phyloP scores from a whole-genome alignment of 2,888 invertebrate genomes.

The Exephanes ischioxanthus region DNA sequence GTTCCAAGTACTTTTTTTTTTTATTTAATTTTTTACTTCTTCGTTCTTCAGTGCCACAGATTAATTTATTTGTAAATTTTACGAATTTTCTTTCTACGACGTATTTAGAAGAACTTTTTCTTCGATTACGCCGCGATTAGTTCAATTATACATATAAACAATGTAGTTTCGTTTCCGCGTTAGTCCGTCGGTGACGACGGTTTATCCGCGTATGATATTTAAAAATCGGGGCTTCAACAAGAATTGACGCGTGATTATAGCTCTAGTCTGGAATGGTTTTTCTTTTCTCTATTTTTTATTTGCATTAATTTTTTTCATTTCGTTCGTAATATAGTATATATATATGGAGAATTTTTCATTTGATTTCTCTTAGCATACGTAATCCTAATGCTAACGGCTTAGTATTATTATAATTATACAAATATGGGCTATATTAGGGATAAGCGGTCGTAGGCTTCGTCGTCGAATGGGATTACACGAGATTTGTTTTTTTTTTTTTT shows the following conservation, averaged over 20 bases:
- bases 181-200: constrained; percentile 31
- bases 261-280: constrained; percentile 78
- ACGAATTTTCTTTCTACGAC: constrained; percentile 39
- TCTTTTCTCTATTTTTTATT: constrained; percentile 40
- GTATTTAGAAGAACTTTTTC: constrained; percentile 24
- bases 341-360: constrained; percentile 49
- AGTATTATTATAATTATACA: constrained; percentile 73
- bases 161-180: constrained; percentile 46
- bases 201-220: not conserved
- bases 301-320: constrained; percentile 48
- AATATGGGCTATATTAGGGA: constrained; percentile 69
- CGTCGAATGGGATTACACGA: constrained; percentile 41
- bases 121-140: constrained; percentile 42
- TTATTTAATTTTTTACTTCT: not conserved
- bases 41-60: constrained; percentile 53
- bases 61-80: constrained; percentile 67
- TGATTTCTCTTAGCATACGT: constrained; percentile 63
- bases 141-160: constrained; percentile 39
- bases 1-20: constrained; percentile 27
- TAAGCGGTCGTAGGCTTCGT: constrained; percentile 64
- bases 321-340: constrained; percentile 40
- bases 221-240: constrained; percentile 43
- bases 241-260: constrained; percentile 77
- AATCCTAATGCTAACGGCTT: constrained; percentile 72
- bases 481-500: constrained; percentile 26